Base-by-base conservation (phyloP, 2,797 vertebrate genomes). In the Liasis olivaceus region DNA sequence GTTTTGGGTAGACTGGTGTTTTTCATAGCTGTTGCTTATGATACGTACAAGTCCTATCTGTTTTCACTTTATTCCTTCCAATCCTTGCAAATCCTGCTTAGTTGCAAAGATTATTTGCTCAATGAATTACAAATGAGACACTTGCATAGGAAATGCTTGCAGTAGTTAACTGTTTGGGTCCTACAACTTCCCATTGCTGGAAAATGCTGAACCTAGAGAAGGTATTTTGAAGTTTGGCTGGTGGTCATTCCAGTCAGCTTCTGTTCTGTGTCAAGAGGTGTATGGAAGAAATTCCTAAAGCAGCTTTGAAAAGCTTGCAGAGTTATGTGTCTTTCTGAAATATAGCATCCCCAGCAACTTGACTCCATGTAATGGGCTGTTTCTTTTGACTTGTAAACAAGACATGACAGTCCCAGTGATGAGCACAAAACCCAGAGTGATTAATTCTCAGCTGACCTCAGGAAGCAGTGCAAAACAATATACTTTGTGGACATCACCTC, bases 381-480 rank as follows among this genome's bases (percentile, higher is more conserved):
- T 88, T 94, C 9, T 69, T 81, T 14, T 85, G 88, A 84, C 26
- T 87, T 89, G 77, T 86, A 92, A 93, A 0, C 13, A 54, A 66
- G 87, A 62, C 81, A 15, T 81, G 88, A 72, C 62, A 87, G 90
- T 89, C 69, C 87, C 11, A 0, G 42, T 20, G 6, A 63, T 36
- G 69, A 90, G 26, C 2, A 58, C 89, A 51, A 93, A 92, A 62
- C 93, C 94, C 56, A 31, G 69, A 66, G 15, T 94, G 87, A 90
- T 93, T 94, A 28, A 62, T 69, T 5, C 15, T 7, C 15, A 1
- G 0, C 28, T 94, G 86, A 54, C 7, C 14, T 62, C 92, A 89
- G 88, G 63, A 63, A 94, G 31, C 0, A 0, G 81, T 31, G 7
- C 58, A 93, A 31, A 66, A 84, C 91, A 51, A 36, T 91, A 87